A percentile compares a stretch with the other conserved stretches of the same genome.
phyloP scores from a whole-genome alignment of 1,140 invertebrate genomes.

The Bactericera cockerelli region DNA sequence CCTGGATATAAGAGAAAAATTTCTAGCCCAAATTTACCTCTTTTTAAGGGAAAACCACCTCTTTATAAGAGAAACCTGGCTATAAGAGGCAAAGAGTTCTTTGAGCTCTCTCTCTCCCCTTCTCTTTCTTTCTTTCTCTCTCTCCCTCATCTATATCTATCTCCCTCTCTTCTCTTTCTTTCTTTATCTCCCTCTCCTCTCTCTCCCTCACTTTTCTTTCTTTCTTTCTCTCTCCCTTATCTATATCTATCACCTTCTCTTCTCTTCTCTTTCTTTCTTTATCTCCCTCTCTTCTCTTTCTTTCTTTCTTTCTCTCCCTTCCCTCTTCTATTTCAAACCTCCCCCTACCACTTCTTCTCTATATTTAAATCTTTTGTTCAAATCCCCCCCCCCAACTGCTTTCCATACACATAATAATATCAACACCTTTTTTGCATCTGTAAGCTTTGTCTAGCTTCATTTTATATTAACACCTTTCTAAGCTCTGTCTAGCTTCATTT shows the following conservation, averaged over 20 bases:
- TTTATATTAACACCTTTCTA: too few relatives aligned
- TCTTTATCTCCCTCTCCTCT: neutral
- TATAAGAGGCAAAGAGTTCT: too few relatives aligned
- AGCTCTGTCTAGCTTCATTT: too few relatives aligned
- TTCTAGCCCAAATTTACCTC: too few relatives aligned
- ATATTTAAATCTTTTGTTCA: neutral
- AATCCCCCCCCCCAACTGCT: neutral
- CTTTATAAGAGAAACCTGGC: too few relatives aligned
- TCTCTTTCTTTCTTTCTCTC: constrained; percentile 7
- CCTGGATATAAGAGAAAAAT: too few relatives aligned
- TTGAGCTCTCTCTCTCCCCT: too few relatives aligned
- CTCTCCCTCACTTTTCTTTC: neutral
- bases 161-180: neutral
- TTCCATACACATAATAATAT: too few relatives aligned
- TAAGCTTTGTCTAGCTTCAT: too few relatives aligned
- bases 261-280: neutral
- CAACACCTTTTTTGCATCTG: too few relatives aligned
- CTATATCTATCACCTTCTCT: neutral
- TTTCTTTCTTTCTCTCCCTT: neutral
- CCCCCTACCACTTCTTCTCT: neutral
- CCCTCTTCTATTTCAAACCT: neutral
- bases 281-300: too few relatives aligned
- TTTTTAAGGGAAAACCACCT: too few relatives aligned
- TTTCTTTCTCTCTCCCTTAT: neutral
- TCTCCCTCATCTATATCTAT: neutral